Evolutionary conservation across 2,113 vertebrate genomes (phyloP).

Genomic region (Caracal caracal): DNA sequence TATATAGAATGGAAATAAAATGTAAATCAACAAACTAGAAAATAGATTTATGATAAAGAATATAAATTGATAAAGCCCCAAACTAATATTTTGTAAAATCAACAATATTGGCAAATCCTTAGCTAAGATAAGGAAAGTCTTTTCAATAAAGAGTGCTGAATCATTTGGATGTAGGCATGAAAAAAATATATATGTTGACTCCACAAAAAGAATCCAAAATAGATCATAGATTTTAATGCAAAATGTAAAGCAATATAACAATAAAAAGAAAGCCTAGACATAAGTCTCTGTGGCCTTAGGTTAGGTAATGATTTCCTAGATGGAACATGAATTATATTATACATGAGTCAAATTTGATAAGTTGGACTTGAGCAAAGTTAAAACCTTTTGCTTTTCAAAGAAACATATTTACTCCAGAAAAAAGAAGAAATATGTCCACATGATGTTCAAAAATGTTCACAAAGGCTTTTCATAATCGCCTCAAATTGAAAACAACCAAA

Average conservation of each 20-base stretch:
- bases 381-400: background rate
- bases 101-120: background rate
- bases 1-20: background rate
- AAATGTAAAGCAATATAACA: background rate
- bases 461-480: background rate
- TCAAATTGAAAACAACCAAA: background rate
- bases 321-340: background rate
- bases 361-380: background rate
- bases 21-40: background rate
- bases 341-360: background rate
- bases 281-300: background rate
- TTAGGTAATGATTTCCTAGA: background rate
- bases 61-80: background rate
- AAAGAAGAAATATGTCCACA: background rate
- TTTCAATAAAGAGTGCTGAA: background rate
- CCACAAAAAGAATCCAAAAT: background rate
- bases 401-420: background rate
- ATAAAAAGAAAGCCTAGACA: background rate
- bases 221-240: background rate
- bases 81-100: background rate
- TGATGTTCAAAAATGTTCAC: background rate
- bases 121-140: background rate
- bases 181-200: background rate
- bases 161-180: background rate
- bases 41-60: background rate